Conservation (phyloP, 2,888 invertebrate genomes). For the Apodemia hepburni region DNA sequence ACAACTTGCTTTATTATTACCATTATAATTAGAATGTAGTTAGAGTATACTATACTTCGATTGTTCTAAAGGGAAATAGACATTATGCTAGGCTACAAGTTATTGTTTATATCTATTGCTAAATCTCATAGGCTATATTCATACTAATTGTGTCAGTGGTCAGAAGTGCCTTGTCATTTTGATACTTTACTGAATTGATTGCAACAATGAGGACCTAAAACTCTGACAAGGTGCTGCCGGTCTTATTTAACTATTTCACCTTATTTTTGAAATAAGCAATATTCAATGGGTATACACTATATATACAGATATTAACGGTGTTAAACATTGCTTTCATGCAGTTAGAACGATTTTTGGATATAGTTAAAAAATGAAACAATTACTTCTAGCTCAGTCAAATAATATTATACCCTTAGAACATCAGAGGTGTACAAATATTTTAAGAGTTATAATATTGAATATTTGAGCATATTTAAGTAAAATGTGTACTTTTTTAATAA, state of each 20-base stretch:
- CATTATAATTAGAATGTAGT: constrained; percentile 73
- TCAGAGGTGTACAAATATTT: constrained; percentile 18
- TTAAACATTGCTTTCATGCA: background rate
- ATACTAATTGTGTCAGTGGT: background rate
- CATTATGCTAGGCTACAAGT: background rate
- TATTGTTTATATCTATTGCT: background rate
- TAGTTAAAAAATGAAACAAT: background rate
- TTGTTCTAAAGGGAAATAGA: background rate
- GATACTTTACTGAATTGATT: too few species aligned
- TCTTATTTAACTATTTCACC: background rate
- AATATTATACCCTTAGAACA: background rate
- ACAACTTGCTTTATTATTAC: constrained; percentile 80
- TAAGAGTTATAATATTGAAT: constrained; percentile 33
- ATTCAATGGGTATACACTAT: background rate
- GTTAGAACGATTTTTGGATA: background rate
- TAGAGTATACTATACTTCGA: constrained; percentile 46
- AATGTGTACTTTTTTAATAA: constrained; percentile 16
- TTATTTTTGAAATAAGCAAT: background rate
- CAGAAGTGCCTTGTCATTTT: too few species aligned
- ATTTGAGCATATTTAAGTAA: constrained; percentile 50
- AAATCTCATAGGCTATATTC: background rate
- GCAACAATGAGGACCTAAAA: too few species aligned
- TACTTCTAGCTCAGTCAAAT: constrained; percentile 8
- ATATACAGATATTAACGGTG: too few species aligned
- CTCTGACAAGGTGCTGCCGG: too few species aligned